Base-by-base conservation (phyloP, 1,140 invertebrate species). In the Eciton burchellii region DNA sequence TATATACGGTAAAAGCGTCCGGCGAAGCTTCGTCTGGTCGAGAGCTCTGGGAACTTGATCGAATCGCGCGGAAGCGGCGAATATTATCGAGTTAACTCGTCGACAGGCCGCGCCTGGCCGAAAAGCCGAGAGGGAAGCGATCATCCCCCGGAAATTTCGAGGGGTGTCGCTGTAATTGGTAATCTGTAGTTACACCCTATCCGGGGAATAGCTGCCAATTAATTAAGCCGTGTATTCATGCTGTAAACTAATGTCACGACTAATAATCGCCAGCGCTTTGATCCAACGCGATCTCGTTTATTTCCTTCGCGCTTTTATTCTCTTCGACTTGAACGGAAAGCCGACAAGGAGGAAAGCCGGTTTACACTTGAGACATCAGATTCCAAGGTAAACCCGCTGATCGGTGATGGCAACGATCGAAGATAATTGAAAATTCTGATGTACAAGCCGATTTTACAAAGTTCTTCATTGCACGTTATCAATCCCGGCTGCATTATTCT, bases 171-270 rank as follows among this genome's bases (percentile, higher is more conserved):
- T 89, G 90, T 79, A 79, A 91, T 89, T 89, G 85, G 84, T 88
- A 88, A 83, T 90, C 68, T 70, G 83, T 73, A 89, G 85, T 85
- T 89, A 91, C 88, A 89, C 82, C 71, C 83, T 83, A 84, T 84
- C 86, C 66, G 84, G 85, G 81, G 83, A 83, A 86, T 73, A 88
- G 84, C 82, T 83, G 86, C 85, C 84, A 84, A 89, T 91, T 91
- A 90, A 90, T 91, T 91, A 91, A 91, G 88, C 87, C 84, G 77
- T 81, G 86, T 91, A 88, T 89, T 87, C 86, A 86, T 84, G 77
- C 70, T 68, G 88, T 88, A 88, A 89, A 88, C 87, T 90, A 90
- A 91, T 89, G 90, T 84, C 84, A 85, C 81, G 73, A 88, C 89
- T 88, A 89, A 91, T 91, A 91, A 91, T 87, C 74, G 66, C 35